These are phyloP conservation scores for Hippopotamyrus pictus DNA, from an alignment of 2,797 vertebrate species.

Conservation along the genomic window DNA sequence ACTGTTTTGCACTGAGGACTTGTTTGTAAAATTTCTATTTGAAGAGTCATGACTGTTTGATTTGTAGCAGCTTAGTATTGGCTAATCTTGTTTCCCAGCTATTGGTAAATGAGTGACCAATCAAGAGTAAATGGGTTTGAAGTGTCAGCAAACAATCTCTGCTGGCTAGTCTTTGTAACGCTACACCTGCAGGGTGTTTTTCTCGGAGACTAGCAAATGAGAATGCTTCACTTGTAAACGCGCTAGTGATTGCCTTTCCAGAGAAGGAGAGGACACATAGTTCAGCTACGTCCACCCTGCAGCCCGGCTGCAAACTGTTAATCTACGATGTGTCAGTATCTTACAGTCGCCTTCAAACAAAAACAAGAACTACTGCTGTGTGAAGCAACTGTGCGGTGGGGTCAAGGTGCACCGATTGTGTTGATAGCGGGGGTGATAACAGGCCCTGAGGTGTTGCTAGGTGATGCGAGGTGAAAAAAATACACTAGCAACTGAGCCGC, in stretches of 20 bases:
- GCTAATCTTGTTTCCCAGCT: neutral
- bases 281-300: neutral
- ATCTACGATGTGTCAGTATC: neutral
- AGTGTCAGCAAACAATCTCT: neutral
- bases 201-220: neutral
- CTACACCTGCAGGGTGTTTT: neutral
- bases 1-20: neutral
- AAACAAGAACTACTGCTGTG: neutral
- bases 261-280: neutral
- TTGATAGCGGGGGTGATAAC: neutral
- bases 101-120: neutral
- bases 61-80: neutral
- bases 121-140: neutral
- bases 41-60: neutral
- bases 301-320: neutral
- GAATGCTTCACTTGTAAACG: neutral
- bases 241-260: neutral
- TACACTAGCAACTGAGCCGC: neutral
- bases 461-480: neutral
- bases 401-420: neutral
- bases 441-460: neutral
- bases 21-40: neutral
- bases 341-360: neutral
- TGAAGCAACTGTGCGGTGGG: neutral
- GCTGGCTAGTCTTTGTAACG: neutral